Evolutionary conservation across 2,797 vertebrate species (phyloP).

Genomic region (Tapera naevia): DNA sequence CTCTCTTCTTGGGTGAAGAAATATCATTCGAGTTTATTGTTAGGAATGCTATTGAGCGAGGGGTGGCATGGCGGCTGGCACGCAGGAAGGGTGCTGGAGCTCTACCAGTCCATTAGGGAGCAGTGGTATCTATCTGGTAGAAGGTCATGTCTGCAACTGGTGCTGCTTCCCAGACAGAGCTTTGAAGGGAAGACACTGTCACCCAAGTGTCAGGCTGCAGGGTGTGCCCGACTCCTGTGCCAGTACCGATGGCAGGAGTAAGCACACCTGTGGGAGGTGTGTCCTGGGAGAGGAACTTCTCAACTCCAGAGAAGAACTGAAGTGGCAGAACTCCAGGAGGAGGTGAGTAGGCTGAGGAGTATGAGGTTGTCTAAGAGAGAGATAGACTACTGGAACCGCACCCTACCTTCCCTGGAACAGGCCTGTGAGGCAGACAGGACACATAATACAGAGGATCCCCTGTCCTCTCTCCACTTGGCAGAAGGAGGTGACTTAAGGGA

Average conservation of each 20-base stretch:
- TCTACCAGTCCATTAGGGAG: background rate
- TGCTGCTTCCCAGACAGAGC: background rate
- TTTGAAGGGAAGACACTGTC: background rate
- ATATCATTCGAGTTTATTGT: background rate
- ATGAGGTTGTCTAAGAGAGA: background rate
- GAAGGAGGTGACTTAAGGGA: background rate
- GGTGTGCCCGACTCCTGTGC: background rate
- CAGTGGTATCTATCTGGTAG: background rate
- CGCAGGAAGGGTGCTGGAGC: background rate
- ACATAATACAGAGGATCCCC: background rate
- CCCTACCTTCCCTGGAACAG: background rate
- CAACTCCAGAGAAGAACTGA: too few relatives aligned
- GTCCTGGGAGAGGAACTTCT: background rate
- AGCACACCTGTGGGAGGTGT: background rate
- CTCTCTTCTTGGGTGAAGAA: background rate
- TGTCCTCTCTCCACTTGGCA: background rate
- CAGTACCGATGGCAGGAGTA: background rate
- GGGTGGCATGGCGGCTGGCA: accelerated
- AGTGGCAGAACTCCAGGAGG: background rate
- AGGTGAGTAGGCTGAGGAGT: background rate
- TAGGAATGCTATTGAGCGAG: too few relatives aligned
- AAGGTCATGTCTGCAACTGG: background rate
- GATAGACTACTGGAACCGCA: background rate
- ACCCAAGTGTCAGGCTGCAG: too few relatives aligned
- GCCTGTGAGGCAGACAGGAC: too few relatives aligned